Evolutionary conservation across 2,888 invertebrate species (phyloP).

Genomic region (Lochmaea capreae): DNA sequence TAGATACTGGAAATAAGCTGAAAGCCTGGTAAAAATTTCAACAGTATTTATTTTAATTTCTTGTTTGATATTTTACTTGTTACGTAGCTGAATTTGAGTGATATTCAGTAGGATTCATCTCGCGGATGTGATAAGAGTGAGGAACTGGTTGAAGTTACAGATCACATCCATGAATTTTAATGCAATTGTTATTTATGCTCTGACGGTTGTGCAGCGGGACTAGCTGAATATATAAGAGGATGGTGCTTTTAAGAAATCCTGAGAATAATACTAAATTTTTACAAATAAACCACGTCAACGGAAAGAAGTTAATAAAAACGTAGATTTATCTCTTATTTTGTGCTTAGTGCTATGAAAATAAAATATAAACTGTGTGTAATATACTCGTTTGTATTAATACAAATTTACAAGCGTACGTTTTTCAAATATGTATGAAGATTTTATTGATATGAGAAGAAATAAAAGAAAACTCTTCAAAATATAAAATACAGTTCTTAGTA

Average conservation of each 20-base stretch:
- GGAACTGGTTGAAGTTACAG: conserved; percentile 25
- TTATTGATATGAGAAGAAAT: not conserved
- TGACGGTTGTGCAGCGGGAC: conserved; percentile 22
- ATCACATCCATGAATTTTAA: conserved; percentile 29
- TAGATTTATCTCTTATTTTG: conserved; percentile 6
- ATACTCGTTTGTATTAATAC: not conserved
- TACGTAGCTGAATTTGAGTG: not conserved
- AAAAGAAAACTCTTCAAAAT: no score
- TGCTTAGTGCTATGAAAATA: not conserved
- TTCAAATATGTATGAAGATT: not conserved
- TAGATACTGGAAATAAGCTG: no score
- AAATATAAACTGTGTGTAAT: not conserved
- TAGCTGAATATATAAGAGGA: conserved; percentile 19
- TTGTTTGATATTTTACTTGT: not conserved
- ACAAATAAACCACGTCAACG: conserved; percentile 6
- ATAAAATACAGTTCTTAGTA: no score
- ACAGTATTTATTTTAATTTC: no score
- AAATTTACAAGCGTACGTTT: not conserved
- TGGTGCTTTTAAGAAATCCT: conserved; percentile 25
- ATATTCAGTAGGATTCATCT: conserved; percentile 17
- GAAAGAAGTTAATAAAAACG: conserved; percentile 17
- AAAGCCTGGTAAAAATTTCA: no score
- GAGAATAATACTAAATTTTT: conserved; percentile 14
- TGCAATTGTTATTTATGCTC: conserved; percentile 27
- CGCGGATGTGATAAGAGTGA: conserved; percentile 14